Evolutionary conservation across 64 coral and sea anemone genomes (phyloP).

Genomic region (Montipora efflorescens): DNA sequence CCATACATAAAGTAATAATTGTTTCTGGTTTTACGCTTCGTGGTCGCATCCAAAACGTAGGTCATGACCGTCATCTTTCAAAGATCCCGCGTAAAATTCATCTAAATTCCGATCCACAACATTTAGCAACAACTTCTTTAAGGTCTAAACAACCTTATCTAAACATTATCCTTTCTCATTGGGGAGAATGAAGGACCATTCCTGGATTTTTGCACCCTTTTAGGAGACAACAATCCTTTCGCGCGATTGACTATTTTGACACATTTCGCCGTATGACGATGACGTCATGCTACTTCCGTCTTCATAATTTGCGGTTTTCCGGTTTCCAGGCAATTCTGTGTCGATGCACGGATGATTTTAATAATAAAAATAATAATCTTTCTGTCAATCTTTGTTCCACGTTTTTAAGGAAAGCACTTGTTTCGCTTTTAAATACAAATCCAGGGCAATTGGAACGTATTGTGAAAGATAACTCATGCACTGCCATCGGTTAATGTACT

Average conservation of each 20-base stretch:
- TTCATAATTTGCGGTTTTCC: conserved; percentile 17
- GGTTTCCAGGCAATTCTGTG: background rate
- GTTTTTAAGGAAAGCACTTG: no score
- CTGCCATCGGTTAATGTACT: no score
- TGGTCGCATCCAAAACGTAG: background rate
- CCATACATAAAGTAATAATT: conserved; percentile 10
- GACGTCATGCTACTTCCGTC: conserved; percentile 44
- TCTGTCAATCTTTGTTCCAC: no score
- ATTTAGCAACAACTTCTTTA: background rate
- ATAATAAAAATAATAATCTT: no score
- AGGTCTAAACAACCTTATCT: background rate
- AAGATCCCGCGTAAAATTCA: conserved; percentile 9
- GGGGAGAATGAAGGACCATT: background rate
- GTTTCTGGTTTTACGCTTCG: background rate
- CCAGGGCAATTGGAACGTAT: no score
- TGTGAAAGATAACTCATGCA: no score
- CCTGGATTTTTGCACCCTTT: background rate
- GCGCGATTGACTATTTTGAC: background rate
- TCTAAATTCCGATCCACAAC: conserved; percentile 6
- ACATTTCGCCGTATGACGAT: background rate
- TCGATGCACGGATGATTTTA: background rate
- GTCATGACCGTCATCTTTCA: conserved; percentile 36
- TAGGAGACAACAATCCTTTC: background rate
- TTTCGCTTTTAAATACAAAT: no score
- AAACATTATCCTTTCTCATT: background rate